Evolutionary conservation across 2,888 invertebrate genomes (phyloP).

Genomic region (Heteromyza rotundicornis): DNA sequence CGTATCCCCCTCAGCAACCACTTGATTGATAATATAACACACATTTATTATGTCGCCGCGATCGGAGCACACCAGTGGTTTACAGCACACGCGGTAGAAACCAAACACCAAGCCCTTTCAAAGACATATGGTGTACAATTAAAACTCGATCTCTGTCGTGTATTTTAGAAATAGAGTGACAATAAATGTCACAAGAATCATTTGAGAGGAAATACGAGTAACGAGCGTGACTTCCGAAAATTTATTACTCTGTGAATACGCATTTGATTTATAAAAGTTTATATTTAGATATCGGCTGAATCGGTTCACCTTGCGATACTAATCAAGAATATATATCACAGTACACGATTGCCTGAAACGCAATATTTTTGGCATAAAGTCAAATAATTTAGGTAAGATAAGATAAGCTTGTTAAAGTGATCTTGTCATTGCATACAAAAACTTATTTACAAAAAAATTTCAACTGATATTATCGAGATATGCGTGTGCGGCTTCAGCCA

Average conservation of each 20-base stretch:
- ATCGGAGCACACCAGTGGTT: neutral
- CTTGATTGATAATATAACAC: slow-evolving; percentile 52
- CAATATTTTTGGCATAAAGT: no score
- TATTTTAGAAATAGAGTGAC: slow-evolving; percentile 55
- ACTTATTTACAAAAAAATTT: no score
- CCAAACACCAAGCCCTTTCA: slow-evolving; percentile 10
- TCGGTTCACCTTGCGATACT: no score
- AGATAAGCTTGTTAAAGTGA: no score
- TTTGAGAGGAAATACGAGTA: slow-evolving; percentile 60
- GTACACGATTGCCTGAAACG: no score
- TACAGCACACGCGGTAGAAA: neutral
- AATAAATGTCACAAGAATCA: slow-evolving; percentile 60
- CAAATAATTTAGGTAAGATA: no score
- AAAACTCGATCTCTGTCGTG: slow-evolving; percentile 7
- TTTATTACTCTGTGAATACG: slow-evolving; percentile 42
- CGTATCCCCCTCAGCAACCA: slow-evolving; percentile 34
- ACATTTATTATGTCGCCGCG: slow-evolving; percentile 27
- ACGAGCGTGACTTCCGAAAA: slow-evolving; percentile 55
- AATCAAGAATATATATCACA: no score
- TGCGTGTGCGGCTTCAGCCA: no score
- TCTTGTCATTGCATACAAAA: no score
- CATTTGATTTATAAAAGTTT: no score
- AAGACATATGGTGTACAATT: slow-evolving; percentile 4
- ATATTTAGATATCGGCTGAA: no score
- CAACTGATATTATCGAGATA: no score